Base-by-base conservation (phyloP, 2,797 vertebrate species). In the Coregonus sp. region DNA sequence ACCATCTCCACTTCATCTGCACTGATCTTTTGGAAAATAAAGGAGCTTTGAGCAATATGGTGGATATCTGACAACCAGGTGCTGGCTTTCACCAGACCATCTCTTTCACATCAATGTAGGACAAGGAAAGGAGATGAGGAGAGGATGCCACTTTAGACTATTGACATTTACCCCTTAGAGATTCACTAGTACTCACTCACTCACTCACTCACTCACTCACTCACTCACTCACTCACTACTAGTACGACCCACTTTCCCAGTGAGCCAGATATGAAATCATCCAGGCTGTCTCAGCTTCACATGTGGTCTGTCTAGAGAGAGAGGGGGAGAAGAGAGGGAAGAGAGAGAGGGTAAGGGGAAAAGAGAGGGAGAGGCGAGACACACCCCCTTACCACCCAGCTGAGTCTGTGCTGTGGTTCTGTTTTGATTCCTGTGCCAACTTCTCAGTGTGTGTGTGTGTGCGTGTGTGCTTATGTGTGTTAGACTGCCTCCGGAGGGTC, bases 381-480 rank as follows among this genome's bases (percentile, higher is more conserved):
- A 86, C 88, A 47, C 90, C 86, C 84, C 85, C 82, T 83, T 78
- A 75, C 80, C 89, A 87, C 86, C 89, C 92, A 93, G 91, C 91
- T 91, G 70, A 52, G 70, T 33, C 40, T 47, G 40, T 47, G 40
- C 40, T 20, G 89, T 88, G 90, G 83, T 78, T 88, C 90, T 76
- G 90, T 92, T 92, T 89, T 91, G 88, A 89, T 89, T 83, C 80
- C 78, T 77, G 86, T 72, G 85, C 84, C 86, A 86, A 82, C 77
- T 81, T 74, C 69, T 31, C 47, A 11, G 9, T 3, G 61, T 77
- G 40, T 47, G 40, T 47, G 40, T 9, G 7, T 40, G 40, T 2
- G 40, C 51, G 65, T 85, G 76, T 33, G 80, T 81, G 81, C 72
- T 76, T 77, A 74, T 37, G 68, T n/a, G 68, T n/a, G 18, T 20